A percentile compares a stretch with the other conserved stretches of the same genome.
Evolutionary conservation across 2,113 vertebrate genomes (phyloP).

Genomic region (Anoplopoma fimbria): DNA sequence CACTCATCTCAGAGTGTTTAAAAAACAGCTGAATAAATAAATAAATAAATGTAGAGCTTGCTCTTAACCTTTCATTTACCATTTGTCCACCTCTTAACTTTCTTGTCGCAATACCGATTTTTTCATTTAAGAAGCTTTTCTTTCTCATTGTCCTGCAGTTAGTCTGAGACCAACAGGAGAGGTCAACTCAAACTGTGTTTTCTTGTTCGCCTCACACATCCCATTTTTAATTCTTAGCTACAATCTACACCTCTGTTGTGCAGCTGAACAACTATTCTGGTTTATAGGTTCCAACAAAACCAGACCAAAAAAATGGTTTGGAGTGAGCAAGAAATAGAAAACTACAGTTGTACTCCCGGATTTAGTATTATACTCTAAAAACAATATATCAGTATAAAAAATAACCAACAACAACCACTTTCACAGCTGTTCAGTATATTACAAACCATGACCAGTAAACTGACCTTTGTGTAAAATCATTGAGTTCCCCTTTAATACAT

Average conservation of each 20-base stretch:
- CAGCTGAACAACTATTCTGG: not conserved
- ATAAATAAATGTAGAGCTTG: too few species aligned
- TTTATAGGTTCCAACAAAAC: not conserved
- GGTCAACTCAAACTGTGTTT: constrained; percentile 32
- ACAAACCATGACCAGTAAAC: not conserved
- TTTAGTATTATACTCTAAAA: not conserved
- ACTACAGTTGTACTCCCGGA: not conserved
- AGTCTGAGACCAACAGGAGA: constrained; percentile 15
- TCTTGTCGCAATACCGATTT: constrained; percentile 36
- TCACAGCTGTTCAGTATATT: not conserved
- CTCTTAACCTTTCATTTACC: constrained; percentile 44
- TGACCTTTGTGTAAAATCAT: not conserved
- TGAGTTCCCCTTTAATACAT: not conserved
- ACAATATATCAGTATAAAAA: not conserved
- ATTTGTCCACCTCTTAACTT: constrained; percentile 31
- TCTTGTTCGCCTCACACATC: constrained; percentile 18
- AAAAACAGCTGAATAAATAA: constrained; percentile 1
- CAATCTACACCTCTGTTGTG: not conserved
- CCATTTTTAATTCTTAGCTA: constrained; percentile 6
- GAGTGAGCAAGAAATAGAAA: not conserved
- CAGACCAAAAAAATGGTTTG: not conserved
- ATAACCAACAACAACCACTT: not conserved
- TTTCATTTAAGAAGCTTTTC: constrained; percentile 26
- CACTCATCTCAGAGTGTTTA: constrained; percentile 23
- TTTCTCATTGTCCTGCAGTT: constrained; percentile 8